Evolutionary conservation across 37 sponge, comb jelly and placozoan species (phyloP).

Genomic region (Geodia barretti): DNA sequence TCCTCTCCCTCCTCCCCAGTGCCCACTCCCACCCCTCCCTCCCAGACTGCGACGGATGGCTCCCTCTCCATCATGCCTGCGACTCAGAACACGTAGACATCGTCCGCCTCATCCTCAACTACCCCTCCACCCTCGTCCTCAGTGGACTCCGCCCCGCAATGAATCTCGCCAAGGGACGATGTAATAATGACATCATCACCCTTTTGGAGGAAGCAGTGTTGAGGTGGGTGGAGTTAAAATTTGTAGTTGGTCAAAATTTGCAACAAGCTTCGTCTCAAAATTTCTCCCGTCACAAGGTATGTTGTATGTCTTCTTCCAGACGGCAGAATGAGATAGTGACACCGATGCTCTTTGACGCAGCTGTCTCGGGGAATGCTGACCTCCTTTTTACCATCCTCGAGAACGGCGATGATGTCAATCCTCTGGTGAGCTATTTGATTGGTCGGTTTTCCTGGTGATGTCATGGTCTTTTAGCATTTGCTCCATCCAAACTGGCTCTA

Average conservation of each 20-base stretch:
- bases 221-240: constrained; percentile 24
- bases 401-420: constrained; percentile 76
- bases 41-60: background rate
- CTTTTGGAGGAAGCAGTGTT: constrained; percentile 14
- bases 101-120: constrained; percentile 34
- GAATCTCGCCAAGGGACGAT: constrained; percentile 5
- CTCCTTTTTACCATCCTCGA: constrained; percentile 36
- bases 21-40: background rate
- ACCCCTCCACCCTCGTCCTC: constrained; percentile 30
- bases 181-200: constrained; percentile 8
- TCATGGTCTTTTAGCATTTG: too few relatives aligned
- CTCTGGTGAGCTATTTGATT: constrained; percentile 41
- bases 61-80: constrained; percentile 53
- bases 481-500: too few relatives aligned
- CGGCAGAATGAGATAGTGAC: constrained; percentile 34
- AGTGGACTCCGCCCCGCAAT: constrained; percentile 34
- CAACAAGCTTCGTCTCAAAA: too few relatives aligned
- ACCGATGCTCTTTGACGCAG: constrained; percentile 48
- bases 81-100: constrained; percentile 42
- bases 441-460: too few relatives aligned
- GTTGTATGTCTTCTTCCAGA: too few relatives aligned
- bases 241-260: too few relatives aligned
- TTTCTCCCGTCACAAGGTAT: too few relatives aligned
- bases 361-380: constrained; percentile 29
- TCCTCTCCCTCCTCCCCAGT: background rate